phyloP scores from a whole-genome alignment of 2,113 vertebrate genomes.

The Ailurus styani region DNA sequence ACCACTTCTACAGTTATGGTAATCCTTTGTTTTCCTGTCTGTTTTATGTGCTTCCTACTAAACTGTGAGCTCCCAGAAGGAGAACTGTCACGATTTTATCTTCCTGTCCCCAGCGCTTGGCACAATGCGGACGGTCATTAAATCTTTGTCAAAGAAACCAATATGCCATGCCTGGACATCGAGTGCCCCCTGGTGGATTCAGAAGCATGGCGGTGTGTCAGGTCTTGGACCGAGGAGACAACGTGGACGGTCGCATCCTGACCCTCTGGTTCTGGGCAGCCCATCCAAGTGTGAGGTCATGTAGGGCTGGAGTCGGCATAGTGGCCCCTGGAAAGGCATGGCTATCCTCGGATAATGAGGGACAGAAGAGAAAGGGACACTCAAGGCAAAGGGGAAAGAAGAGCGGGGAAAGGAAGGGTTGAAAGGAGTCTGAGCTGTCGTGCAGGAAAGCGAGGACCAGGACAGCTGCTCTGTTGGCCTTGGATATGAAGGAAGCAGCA shows the following conservation, averaged over 20 bases:
- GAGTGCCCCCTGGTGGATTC: not conserved
- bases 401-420: no score
- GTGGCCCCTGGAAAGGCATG: not conserved
- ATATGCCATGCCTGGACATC: not conserved
- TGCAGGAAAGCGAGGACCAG: not conserved
- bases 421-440: not conserved
- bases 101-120: not conserved
- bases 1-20: not conserved
- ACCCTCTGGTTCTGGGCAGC: not conserved
- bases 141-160: not conserved
- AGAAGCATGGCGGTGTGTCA: rapidly evolving
- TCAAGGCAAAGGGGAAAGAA: not conserved
- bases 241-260: rapidly evolving
- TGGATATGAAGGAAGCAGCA: not conserved
- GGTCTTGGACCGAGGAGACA: no score
- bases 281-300: rapidly evolving
- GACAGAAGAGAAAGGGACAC: not conserved
- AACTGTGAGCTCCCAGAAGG: not conserved
- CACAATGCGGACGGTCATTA: rapidly evolving
- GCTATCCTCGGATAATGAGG: not conserved
- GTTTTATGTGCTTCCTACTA: not conserved
- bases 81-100: not conserved
- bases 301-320: rapidly evolving
- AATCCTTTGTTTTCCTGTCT: not conserved
- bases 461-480: not conserved